phyloP scores from a whole-genome alignment of 2,113 vertebrate genomes.

The Coryphaenoides rupestris region DNA sequence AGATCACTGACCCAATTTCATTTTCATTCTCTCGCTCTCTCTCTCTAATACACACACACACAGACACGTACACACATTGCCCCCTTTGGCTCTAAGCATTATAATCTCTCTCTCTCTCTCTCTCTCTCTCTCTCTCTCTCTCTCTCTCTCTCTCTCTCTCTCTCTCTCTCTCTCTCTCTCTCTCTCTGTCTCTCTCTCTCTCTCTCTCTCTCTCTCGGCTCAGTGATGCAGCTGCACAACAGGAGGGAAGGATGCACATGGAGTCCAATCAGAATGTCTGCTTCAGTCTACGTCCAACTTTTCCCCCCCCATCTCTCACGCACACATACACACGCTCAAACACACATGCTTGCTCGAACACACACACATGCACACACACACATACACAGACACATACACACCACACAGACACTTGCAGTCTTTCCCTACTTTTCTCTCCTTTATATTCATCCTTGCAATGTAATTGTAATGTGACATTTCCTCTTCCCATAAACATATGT shows the following conservation, averaged over 20 bases:
- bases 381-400: no score
- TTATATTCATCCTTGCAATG: no score
- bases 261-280: conserved; percentile 18
- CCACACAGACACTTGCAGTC: no score
- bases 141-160: conserved; percentile 36
- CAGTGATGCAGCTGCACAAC: conserved; percentile 28
- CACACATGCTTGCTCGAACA: no score
- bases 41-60: conserved; percentile 41
- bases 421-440: no score
- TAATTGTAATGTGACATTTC: no score
- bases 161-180: conserved; percentile 19
- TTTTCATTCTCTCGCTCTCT: conserved; percentile 48
- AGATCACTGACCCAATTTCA: conserved; percentile 76
- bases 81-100: conserved; percentile 61
- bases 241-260: conserved; percentile 35
- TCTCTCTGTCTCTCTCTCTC: conserved; percentile 21
- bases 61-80: conserved; percentile 6
- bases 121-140: conserved; percentile 15
- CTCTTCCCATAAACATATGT: no score
- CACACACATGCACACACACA: no score
- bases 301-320: conserved; percentile 23
- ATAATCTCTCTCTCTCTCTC: conserved; percentile 50
- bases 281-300: background rate
- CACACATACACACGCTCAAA: no score
- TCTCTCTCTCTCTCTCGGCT: conserved; percentile 29